Base-by-base conservation (phyloP, 1,140 invertebrate species). In the Drosophila nigromelanica region DNA sequence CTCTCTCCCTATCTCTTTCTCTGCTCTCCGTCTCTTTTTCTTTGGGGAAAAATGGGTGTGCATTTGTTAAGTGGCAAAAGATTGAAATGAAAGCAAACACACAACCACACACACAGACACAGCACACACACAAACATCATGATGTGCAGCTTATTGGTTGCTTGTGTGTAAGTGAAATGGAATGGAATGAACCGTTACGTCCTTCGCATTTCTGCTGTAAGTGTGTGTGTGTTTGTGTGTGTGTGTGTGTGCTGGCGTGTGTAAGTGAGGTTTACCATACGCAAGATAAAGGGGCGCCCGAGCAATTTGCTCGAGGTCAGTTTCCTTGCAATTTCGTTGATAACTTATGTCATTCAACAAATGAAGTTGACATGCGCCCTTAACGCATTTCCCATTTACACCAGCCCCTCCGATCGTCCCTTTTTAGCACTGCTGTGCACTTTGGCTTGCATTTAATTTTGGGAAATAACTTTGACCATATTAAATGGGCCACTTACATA, bases 21-120 rank as follows among this genome's bases (percentile, higher is more conserved):
- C 14, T 21, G 5, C 15, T 52, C 43, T 21, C 21, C 27, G 24
- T 24, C 52, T 45, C 21, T 54, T 18, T 24, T 11, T 10, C 45
- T 52, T 30, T 48, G 55, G 62, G 67, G 52, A 48, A 61, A 52
- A 73, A 56, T 73, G 74, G 75, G 74, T 86, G 82, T 81, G 82
- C 81, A 81, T 87, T 86, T 86, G 81, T 86, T 86, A 87, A 86
- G 82, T 86, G 81, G 82, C 70, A 87, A 86, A 86, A 86, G 82
- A 86, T 86, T 87, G 82, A 86, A 86, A 86, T 86, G 81, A 81
- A 87, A 76, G 66, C 82, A 81, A 78, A 77, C 67, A 66, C 73
- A 80, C 50, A 66, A 55, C 39, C 61, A 52, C 45, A 63, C 43
- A 18, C 56, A 56, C 33, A 61, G 18, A 45, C 21, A 30, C 35